Evolutionary conservation across 2,113 vertebrate genomes (phyloP).

Genomic region (Nesogale talazaci): DNA sequence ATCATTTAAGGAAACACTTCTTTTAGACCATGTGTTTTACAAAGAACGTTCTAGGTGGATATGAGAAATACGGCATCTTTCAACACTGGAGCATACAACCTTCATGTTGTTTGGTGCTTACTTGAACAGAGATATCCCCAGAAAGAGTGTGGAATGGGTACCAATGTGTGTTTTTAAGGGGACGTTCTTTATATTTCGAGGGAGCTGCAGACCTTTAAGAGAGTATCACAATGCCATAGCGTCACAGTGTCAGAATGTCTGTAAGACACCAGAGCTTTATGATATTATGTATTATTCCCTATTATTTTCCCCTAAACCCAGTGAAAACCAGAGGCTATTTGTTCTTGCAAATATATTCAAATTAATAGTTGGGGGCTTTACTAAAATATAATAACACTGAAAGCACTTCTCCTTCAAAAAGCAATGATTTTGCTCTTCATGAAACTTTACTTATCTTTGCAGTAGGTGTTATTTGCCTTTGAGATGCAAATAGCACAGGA

Average conservation of each 20-base stretch:
- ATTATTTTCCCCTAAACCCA: not conserved
- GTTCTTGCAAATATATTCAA: conserved; percentile 40
- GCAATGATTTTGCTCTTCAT: not conserved
- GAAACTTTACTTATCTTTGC: not conserved
- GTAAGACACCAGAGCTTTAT: not conserved
- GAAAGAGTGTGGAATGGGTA: not conserved
- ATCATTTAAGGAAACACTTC: conserved; percentile 35
- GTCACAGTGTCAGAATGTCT: not conserved
- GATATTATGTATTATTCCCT: not conserved
- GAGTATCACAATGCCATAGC: not conserved
- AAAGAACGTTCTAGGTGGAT: not conserved
- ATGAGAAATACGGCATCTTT: not conserved
- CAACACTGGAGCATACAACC: not conserved
- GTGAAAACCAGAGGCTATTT: not conserved
- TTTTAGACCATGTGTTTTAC: conserved; percentile 18
- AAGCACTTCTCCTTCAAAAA: not conserved
- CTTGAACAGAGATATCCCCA: not conserved
- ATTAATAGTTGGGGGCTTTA: not conserved
- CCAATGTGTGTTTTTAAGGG: not conserved
- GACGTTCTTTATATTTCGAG: not conserved
- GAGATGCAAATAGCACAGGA: not conserved
- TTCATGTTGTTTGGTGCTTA: not conserved
- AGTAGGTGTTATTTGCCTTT: not conserved
- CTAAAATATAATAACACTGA: conserved; percentile 9
- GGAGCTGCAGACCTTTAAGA: not conserved